phyloP scores from a whole-genome alignment of 1,140 invertebrate genomes.

The Aphelenchoides besseyi region DNA sequence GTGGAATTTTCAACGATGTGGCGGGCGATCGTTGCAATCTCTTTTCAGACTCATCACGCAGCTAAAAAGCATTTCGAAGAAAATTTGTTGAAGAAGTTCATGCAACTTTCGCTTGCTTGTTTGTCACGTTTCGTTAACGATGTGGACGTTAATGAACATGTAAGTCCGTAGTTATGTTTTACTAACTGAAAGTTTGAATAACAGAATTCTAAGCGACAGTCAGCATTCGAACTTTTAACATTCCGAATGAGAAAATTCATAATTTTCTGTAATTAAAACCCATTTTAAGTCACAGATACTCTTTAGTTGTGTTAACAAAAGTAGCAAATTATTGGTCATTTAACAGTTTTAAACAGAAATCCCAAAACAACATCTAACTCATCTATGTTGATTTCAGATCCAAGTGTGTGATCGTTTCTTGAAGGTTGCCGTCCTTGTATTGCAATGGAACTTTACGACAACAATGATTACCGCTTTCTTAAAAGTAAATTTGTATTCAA shows the following conservation, averaged over 20 bases:
- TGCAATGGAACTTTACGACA: conserved; percentile 20
- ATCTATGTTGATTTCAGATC: too few relatives aligned
- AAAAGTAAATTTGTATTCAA: not conserved
- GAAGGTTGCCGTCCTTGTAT: conserved; percentile 5
- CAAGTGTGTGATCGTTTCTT: conserved; percentile 17
- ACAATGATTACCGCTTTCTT: conserved; percentile 11
- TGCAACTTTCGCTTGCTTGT: conserved; percentile 7
- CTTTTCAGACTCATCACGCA: conserved; percentile 1
- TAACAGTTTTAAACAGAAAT: too few relatives aligned
- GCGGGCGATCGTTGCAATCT: not conserved
- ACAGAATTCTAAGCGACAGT: too few relatives aligned
- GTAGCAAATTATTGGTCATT: too few relatives aligned
- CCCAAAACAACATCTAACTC: too few relatives aligned
- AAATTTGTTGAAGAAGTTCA: conserved; percentile 10
- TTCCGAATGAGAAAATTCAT: too few relatives aligned
- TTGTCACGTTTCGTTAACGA: conserved; percentile 7
- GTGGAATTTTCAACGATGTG: conserved; percentile 12
- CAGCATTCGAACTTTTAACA: too few relatives aligned
- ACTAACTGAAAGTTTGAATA: not conserved
- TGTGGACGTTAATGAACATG: not conserved
- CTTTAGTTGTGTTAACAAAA: too few relatives aligned
- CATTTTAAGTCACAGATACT: too few relatives aligned
- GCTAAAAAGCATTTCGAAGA: conserved; percentile 19
- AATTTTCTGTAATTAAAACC: too few relatives aligned
- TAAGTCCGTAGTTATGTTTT: not conserved